Evolutionary conservation across 1,140 invertebrate genomes (phyloP).

Genomic region (Drosophila grimshawi): DNA sequence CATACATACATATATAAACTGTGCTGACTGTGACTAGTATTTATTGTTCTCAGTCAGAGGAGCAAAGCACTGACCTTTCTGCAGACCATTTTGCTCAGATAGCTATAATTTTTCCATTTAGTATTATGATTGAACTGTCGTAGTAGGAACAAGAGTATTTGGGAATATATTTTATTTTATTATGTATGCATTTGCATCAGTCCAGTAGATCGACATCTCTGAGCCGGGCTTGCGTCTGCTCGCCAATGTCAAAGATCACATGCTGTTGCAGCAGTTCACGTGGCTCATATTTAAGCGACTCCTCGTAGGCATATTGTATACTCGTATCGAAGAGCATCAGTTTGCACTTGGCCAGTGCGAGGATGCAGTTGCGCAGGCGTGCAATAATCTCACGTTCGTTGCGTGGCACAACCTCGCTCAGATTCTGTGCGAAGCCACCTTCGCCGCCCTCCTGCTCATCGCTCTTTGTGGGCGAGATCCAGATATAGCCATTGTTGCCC

Average conservation of each 20-base stretch:
- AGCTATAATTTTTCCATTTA: too few relatives aligned
- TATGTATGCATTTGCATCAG: conserved; percentile 21
- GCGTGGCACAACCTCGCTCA: conserved; percentile 89
- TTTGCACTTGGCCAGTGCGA: conserved; percentile 92
- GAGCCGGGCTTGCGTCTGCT: conserved; percentile 89
- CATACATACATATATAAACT: too few relatives aligned
- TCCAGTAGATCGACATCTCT: conserved; percentile 56
- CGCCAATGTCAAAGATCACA: conserved; percentile 91
- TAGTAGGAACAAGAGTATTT: too few relatives aligned
- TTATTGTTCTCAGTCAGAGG: not conserved
- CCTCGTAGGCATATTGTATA: conserved; percentile 95
- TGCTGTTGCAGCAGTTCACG: conserved; percentile 93
- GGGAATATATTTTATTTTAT: conserved; percentile 12
- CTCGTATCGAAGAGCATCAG: conserved; percentile 97
- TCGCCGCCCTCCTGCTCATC: conserved; percentile 89
- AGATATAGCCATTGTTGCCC: conserved; percentile 98
- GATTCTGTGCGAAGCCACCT: conserved; percentile 92
- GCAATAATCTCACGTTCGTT: conserved; percentile 93
- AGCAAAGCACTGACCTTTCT: too few relatives aligned
- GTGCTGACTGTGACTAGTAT: not conserved
- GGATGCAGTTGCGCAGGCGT: conserved; percentile 94
- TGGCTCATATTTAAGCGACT: conserved; percentile 92
- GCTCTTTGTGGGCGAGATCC: conserved; percentile 92
- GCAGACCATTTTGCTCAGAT: too few relatives aligned
- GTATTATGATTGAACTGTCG: too few relatives aligned